Evolutionary conservation across 2,888 invertebrate species (phyloP).

Genomic region (Eucera pruinosa): DNA sequence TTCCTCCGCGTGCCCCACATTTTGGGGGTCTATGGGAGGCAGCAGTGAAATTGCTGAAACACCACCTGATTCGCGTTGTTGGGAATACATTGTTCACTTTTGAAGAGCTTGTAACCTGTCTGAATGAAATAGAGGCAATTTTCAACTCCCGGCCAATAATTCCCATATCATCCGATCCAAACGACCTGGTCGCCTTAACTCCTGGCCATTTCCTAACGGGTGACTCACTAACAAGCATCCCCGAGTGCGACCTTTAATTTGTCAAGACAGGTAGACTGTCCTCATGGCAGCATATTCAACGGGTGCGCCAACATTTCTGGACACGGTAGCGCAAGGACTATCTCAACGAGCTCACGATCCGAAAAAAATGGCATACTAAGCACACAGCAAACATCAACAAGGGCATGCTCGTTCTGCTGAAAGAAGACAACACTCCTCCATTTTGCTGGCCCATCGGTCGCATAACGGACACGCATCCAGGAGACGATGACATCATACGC

Average conservation of each 20-base stretch:
- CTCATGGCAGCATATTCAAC: no score
- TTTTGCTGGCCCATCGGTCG: constrained; percentile 1
- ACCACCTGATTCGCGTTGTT: no score
- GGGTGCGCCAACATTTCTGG: no score
- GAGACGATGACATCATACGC: constrained; percentile 1
- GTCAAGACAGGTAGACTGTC: neutral
- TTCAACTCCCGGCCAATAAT: no score
- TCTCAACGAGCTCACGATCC: neutral
- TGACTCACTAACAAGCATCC: no score
- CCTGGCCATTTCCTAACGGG: no score
- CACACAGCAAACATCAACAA: neutral
- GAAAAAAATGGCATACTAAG: neutral
- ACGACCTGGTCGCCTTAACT: no score
- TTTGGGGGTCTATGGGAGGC: constrained; percentile 19
- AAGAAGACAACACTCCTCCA: constrained; percentile 3
- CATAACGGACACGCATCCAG: neutral
- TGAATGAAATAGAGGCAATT: constrained; percentile 18
- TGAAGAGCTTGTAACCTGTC: neutral
- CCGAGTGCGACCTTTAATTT: neutral
- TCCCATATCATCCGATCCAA: no score
- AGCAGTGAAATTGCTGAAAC: no score
- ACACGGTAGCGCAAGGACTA: neutral
- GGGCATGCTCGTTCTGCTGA: neutral
- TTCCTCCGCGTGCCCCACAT: constrained; percentile 5
- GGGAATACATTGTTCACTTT: no score